Evolutionary conservation across 2,797 vertebrate genomes (phyloP).

Genomic region (Pyrocephalus nanus): DNA sequence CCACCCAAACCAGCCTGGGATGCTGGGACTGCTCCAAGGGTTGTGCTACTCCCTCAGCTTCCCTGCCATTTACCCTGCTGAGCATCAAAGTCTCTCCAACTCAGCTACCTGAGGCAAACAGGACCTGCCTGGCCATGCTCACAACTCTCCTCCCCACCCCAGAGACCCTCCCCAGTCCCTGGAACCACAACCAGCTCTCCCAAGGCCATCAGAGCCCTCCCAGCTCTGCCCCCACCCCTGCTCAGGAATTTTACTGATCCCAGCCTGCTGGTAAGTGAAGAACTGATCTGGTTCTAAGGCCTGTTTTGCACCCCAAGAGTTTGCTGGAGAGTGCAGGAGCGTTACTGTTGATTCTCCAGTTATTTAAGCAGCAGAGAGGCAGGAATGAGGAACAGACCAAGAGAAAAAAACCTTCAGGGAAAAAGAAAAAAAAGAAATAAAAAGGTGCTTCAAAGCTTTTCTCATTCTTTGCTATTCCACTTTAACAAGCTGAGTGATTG

Average conservation of each 20-base stretch:
- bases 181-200: neutral
- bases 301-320: neutral
- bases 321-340: neutral
- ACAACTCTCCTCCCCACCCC: neutral
- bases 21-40: neutral
- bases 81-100: neutral
- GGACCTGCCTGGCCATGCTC: rapidly evolving
- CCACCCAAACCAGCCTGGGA: neutral
- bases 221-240: neutral
- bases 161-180: neutral
- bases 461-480: neutral
- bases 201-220: neutral
- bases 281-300: neutral
- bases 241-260: neutral
- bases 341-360: neutral
- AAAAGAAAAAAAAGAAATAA: neutral
- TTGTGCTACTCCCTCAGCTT: neutral
- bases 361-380: neutral
- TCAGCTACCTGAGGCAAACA: rapidly evolving
- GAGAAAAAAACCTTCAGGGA: neutral
- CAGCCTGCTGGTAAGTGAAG: neutral
- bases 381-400: neutral
- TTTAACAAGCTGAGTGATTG: constrained; percentile 16
- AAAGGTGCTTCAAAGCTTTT: neutral
- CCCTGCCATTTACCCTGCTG: neutral